Base-by-base conservation (phyloP, 1,140 invertebrate genomes). In the Danaus melanippus region DNA sequence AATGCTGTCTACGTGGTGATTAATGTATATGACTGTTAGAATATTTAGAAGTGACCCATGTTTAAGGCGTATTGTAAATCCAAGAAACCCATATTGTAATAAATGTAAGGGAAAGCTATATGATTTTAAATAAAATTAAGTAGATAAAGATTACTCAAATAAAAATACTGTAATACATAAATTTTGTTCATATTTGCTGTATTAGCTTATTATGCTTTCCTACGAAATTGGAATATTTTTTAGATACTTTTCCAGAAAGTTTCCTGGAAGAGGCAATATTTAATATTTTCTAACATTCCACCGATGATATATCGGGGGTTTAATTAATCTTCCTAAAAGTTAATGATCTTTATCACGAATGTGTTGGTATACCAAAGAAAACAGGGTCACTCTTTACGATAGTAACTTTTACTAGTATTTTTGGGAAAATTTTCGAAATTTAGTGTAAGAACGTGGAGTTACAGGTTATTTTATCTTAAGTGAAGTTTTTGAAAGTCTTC, bases 271-370 rank as follows among this genome's bases (percentile, higher is more conserved):
- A 15, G 15, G 3, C 15, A 15, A 15, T 15, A 50, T 8, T 17
- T 8, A 42, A 50, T 42, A 4, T 11, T 50, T 50, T 12, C 40
- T 15, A 50, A n/a, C 11, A 50, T 50, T 41, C 48, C 48, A 50
- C 48, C 48, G 48, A 42, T 50, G 12, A 49, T 10, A 12, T 50
- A 50, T 50, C 48, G 48, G 12, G 48, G 48, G 48, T 12, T 17
- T 41, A n/a, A 12, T 42, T n/a, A 10, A 49, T 8, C 10, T 40
- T 12, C 9, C 40, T 49, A 49, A 40, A 8, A 8, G 12, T 40
- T 39, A 7, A 11, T 49, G 15, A 15, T 15, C 15, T 15, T 15
- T 15, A 15, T 15, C 15, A 15, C 15, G 15, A 15, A 15, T 15
- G 15, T 15, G 15, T 3, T 15, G 15, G 15, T 15, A 15, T 15